These are phyloP conservation scores for Cenopis cana DNA, from an alignment of 2,888 invertebrate species.

Conservation along the genomic window DNA sequence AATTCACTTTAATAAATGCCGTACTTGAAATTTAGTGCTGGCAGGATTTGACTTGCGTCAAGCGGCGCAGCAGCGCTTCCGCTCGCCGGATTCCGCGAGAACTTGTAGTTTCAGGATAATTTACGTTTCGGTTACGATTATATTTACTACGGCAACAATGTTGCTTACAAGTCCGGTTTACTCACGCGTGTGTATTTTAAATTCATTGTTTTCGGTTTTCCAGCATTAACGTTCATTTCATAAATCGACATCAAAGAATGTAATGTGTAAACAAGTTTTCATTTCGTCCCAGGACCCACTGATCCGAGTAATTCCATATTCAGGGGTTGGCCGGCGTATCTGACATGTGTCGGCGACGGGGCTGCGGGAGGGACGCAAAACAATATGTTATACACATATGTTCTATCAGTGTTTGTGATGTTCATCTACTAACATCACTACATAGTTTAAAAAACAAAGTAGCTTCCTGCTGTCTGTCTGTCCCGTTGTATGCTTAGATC, in stretches of 20 bases:
- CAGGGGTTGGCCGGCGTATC: slow-evolving; percentile 52
- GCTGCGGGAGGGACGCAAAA: slow-evolving; percentile 25
- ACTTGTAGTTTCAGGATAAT: slow-evolving; percentile 51
- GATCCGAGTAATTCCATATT: slow-evolving; percentile 60
- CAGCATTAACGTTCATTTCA: slow-evolving; percentile 31
- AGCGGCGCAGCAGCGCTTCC: slow-evolving; percentile 22
- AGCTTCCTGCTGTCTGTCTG: no score
- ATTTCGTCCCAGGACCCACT: slow-evolving; percentile 49
- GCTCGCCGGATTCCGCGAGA: slow-evolving; percentile 43
- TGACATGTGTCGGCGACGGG: slow-evolving; percentile 52
- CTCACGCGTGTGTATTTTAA: neutral
- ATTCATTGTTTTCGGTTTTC: slow-evolving; percentile 9
- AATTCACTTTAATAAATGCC: slow-evolving; percentile 19
- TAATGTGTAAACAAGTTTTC: slow-evolving; percentile 52
- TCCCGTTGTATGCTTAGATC: no score
- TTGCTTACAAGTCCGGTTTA: slow-evolving; percentile 7
- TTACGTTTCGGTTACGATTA: slow-evolving; percentile 41
- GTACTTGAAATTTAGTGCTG: slow-evolving; percentile 16
- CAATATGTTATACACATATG: slow-evolving; percentile 19
- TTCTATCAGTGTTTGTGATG: slow-evolving; percentile 18
- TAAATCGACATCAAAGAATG: slow-evolving; percentile 49
- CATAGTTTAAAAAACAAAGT: no score
- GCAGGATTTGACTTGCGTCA: slow-evolving; percentile 25
- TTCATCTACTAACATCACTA: slow-evolving; percentile 22
- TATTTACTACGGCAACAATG: slow-evolving; percentile 20